Evolutionary conservation across 2,797 vertebrate species (phyloP).

Genomic region (Epinephelus awoara): DNA sequence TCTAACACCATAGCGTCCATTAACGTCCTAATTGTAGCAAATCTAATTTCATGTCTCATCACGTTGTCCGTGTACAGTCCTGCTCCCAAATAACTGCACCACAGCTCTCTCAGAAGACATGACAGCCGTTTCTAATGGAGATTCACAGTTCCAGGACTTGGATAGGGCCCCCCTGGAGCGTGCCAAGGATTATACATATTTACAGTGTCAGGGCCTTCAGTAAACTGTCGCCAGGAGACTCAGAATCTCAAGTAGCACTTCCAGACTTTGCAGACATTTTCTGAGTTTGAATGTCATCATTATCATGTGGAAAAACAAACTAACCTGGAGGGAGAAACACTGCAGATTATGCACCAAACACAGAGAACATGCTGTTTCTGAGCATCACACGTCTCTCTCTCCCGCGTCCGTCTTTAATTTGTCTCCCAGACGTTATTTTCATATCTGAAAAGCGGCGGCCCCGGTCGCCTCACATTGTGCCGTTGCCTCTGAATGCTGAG

Average conservation of each 20-base stretch:
- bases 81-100: too few species aligned
- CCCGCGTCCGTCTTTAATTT: slow-evolving; percentile 27
- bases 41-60: too few species aligned
- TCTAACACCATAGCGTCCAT: too few species aligned
- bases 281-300: not conserved
- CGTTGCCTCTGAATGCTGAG: slow-evolving; percentile 44
- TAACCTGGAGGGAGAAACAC: slow-evolving; percentile 6
- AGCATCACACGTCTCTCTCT: not conserved
- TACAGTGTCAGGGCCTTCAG: not conserved
- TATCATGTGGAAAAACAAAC: not conserved
- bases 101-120: too few species aligned
- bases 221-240: not conserved
- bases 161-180: not conserved
- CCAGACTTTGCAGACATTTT: not conserved
- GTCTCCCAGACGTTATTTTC: slow-evolving; percentile 27
- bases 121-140: not conserved
- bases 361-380: not conserved
- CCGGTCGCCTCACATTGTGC: slow-evolving; percentile 21
- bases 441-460: slow-evolving; percentile 21
- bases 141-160: not conserved
- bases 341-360: not conserved
- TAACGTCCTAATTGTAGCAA: too few species aligned
- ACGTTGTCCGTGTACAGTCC: too few species aligned
- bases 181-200: not conserved
- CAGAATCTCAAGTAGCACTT: not conserved